These are phyloP conservation scores for Montipora foliosa DNA, from an alignment of 64 coral and sea anemone species.

Conservation along the genomic window DNA sequence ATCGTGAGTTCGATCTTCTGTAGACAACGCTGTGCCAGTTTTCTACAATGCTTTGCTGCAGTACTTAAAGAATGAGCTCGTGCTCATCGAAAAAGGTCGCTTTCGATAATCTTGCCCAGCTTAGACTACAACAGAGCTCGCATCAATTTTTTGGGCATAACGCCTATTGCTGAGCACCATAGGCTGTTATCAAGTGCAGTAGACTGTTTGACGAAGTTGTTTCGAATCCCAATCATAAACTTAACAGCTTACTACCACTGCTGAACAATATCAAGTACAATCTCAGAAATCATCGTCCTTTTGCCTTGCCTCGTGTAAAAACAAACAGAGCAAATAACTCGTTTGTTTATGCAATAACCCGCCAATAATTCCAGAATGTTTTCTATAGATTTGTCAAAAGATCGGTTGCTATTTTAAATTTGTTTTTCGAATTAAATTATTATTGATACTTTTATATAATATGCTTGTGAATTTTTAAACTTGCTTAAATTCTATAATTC, in stretches of 20 bases:
- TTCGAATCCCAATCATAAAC: not conserved
- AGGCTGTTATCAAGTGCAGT: not conserved
- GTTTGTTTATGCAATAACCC: not conserved
- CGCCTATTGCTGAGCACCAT: not conserved
- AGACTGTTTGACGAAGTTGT: not conserved
- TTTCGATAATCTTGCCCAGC: not conserved
- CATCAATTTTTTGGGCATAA: not conserved
- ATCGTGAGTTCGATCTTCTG: not conserved
- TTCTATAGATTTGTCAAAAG: too few species aligned
- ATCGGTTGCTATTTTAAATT: too few species aligned
- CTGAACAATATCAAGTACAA: too few species aligned
- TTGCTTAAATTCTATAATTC: too few species aligned
- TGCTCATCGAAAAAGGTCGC: too few species aligned
- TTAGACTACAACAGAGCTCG: not conserved
- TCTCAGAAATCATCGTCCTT: not conserved
- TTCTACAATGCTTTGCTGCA: conserved; percentile 37
- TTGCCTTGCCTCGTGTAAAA: not conserved
- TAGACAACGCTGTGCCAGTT: conserved; percentile 43
- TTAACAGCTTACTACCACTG: not conserved
- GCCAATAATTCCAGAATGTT: not conserved
- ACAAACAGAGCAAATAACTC: conserved; percentile 31
- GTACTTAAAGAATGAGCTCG: conserved; percentile 16
- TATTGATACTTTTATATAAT: too few species aligned
- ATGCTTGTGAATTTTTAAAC: too few species aligned
- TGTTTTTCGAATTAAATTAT: too few species aligned